Evolutionary conservation across 2,888 invertebrate species (phyloP).

Genomic region (Drosophila macrospina): DNA sequence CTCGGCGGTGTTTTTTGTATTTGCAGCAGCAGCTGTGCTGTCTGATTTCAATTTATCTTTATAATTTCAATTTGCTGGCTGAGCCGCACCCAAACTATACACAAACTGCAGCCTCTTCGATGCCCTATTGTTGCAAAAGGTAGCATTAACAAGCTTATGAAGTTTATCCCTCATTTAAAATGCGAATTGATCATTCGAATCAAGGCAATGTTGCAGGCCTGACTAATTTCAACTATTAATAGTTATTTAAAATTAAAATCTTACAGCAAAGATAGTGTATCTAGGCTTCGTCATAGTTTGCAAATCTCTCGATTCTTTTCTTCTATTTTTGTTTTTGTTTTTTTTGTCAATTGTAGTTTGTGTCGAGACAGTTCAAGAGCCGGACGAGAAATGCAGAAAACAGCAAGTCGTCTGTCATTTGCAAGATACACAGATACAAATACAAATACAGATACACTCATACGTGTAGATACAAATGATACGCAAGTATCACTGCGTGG

Average conservation of each 20-base stretch:
- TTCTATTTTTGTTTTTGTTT: conserved; percentile 4
- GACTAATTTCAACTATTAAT: background rate
- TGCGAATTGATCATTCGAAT: too few species aligned
- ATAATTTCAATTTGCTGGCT: conserved; percentile 69
- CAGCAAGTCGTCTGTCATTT: conserved; percentile 52
- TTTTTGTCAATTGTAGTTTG: conserved; percentile 55
- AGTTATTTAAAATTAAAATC: background rate
- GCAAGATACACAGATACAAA: conserved; percentile 35
- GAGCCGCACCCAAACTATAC: conserved; percentile 38
- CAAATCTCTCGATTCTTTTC: background rate
- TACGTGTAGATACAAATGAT: conserved; percentile 41
- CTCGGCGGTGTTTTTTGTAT: conserved; percentile 15
- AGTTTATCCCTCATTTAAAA: background rate
- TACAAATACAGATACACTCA: conserved; percentile 29
- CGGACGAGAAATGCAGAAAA: conserved; percentile 63
- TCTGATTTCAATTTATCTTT: conserved; percentile 72
- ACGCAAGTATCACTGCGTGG: conserved; percentile 30
- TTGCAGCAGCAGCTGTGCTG: conserved; percentile 50
- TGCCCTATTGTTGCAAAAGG: conserved; percentile 15
- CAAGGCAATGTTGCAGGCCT: too few species aligned
- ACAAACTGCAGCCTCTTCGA: background rate
- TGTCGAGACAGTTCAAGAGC: conserved; percentile 69
- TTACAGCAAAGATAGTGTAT: conserved; percentile 30
- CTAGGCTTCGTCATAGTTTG: conserved; percentile 8
- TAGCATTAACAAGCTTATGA: background rate